phyloP scores from a whole-genome alignment of 2,797 vertebrate genomes.

The Hemibagrus guttatus region DNA sequence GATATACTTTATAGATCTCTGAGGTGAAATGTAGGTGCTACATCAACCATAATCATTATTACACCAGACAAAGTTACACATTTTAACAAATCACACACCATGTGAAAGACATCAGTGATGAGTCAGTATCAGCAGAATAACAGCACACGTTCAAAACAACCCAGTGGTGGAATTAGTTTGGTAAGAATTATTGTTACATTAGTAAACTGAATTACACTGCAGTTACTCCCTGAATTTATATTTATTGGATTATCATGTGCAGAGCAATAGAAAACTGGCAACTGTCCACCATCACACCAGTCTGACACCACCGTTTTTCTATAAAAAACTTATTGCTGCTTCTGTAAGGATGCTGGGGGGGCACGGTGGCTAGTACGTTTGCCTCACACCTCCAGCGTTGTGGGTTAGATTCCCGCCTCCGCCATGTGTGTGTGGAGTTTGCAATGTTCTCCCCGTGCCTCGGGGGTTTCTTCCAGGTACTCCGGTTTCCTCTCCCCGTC shows the following conservation, averaged over 20 bases:
- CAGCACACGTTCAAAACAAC: neutral
- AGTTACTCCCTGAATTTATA: neutral
- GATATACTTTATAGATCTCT: neutral
- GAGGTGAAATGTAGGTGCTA: neutral
- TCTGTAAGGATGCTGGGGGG: too few relatives aligned
- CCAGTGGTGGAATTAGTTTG: neutral
- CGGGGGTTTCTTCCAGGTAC: too few relatives aligned
- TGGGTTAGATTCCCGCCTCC: too few relatives aligned
- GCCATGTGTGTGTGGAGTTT: too few relatives aligned
- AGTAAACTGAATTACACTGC: neutral
- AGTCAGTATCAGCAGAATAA: neutral
- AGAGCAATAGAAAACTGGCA: neutral
- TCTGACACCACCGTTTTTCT: conserved; percentile 14
- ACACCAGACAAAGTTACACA: neutral
- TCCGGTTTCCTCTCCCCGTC: too few relatives aligned
- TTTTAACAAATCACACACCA: neutral
- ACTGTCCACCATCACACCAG: conserved; percentile 6
- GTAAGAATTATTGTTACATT: neutral
- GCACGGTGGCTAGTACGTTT: too few relatives aligned
- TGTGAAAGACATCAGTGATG: neutral
- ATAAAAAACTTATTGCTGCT: neutral
- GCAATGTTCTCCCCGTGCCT: too few relatives aligned
- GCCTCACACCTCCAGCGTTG: too few relatives aligned
- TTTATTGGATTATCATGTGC: neutral
- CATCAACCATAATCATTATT: neutral